phyloP scores from a whole-genome alignment of 1,140 invertebrate genomes.

The Papilio polytes region DNA sequence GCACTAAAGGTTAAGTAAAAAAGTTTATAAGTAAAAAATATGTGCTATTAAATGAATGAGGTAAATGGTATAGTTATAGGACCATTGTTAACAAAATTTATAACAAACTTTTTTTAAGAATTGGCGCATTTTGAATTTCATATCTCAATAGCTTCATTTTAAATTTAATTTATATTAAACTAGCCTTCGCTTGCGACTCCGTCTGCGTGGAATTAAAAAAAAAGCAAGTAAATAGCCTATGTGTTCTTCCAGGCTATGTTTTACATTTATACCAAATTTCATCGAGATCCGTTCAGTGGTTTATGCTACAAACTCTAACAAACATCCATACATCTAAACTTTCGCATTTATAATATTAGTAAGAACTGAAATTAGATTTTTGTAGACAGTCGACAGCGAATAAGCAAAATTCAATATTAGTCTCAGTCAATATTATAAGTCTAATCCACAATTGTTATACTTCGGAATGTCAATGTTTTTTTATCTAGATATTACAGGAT shows the following conservation, averaged over 20 bases:
- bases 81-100: not conserved
- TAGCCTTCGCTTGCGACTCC: too few relatives aligned
- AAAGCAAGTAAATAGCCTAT: too few relatives aligned
- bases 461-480: not conserved
- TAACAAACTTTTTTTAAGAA: not conserved
- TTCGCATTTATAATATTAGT: too few relatives aligned
- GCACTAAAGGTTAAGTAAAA: not conserved
- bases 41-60: not conserved
- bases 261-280: too few relatives aligned
- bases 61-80: not conserved
- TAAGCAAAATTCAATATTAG: not conserved
- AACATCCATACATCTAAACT: too few relatives aligned
- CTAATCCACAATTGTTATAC: not conserved
- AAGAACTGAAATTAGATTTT: too few relatives aligned
- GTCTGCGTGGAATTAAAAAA: too few relatives aligned
- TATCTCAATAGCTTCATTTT: not conserved
- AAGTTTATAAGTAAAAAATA: not conserved
- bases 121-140: not conserved
- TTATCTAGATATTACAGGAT: not conserved
- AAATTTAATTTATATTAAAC: too few relatives aligned
- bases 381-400: not conserved
- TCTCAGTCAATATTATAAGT: not conserved
- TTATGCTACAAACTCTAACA: too few relatives aligned
- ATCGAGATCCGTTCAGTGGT: too few relatives aligned
- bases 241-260: too few relatives aligned